Percentiles rank a stretch among this genome's conserved stretches.
Conservation (phyloP, 2,888 invertebrate genomes). For the Drosophila austrosaltans region DNA sequence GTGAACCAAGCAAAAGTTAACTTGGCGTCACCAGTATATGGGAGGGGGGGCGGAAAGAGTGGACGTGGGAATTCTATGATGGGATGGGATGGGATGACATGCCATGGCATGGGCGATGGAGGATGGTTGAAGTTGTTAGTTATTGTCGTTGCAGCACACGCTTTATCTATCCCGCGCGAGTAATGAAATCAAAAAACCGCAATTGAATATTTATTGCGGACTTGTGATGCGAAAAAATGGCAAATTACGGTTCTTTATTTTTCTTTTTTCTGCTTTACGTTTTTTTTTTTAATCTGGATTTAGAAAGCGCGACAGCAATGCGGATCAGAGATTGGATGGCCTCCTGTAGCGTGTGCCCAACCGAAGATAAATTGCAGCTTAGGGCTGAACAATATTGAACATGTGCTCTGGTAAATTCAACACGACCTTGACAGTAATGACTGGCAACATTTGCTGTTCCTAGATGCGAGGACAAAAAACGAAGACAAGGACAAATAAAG, state of each 20-base stretch:
- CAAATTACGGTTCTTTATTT: conserved; percentile 34
- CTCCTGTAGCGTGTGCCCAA: conserved; percentile 32
- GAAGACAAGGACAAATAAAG: conserved; percentile 5
- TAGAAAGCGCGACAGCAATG: conserved; percentile 12
- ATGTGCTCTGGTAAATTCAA: conserved; percentile 29
- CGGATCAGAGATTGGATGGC: conserved; percentile 7
- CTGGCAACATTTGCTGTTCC: conserved; percentile 26
- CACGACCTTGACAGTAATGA: conserved; percentile 58
- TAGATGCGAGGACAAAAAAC: conserved; percentile 6
- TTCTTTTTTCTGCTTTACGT: neutral
- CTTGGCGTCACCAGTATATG: conserved; percentile 38
- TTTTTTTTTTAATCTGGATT: conserved; percentile 3
- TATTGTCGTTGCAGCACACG: conserved; percentile 30
- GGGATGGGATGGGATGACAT: neutral
- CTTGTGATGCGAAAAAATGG: conserved; percentile 39
- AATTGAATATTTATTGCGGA: conserved; percentile 66
- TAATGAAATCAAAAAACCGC: conserved; percentile 52
- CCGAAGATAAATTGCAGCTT: conserved; percentile 50
- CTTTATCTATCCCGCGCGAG: conserved; percentile 44
- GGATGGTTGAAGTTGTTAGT: conserved; percentile 2
- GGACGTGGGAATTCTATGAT: conserved; percentile 2
- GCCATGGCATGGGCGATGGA: neutral
- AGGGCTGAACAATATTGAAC: conserved; percentile 25
- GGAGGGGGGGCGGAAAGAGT: neutral
- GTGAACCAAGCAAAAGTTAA: conserved; percentile 28